Percentiles rank a stretch among this genome's conserved stretches.
Evolutionary conservation across 2,888 invertebrate genomes (phyloP).

Genomic region (Celastrina argiolus): DNA sequence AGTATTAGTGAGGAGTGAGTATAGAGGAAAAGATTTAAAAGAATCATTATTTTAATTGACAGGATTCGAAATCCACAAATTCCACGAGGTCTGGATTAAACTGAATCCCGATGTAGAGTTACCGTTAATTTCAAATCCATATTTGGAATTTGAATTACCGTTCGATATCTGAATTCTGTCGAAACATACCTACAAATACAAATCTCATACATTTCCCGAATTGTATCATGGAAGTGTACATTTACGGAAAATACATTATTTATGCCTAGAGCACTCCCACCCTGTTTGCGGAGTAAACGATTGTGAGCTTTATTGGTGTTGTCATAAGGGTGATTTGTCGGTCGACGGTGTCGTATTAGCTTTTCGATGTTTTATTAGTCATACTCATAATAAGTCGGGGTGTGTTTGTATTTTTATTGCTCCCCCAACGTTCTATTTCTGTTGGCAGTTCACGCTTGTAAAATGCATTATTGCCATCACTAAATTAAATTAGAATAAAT

Average conservation of each 20-base stretch:
- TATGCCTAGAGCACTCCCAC: slow-evolving; percentile 13
- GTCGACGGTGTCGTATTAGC: slow-evolving; percentile 34
- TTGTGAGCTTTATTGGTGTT: slow-evolving; percentile 34
- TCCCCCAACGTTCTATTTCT: slow-evolving; percentile 34
- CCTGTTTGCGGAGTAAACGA: slow-evolving; percentile 16
- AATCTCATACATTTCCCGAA: slow-evolving; percentile 13
- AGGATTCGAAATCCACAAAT: background rate
- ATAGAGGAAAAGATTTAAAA: no score
- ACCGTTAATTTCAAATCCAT: background rate
- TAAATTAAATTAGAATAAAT: slow-evolving; percentile 12
- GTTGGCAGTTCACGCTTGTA: slow-evolving; percentile 22
- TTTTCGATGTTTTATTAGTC: slow-evolving; percentile 44
- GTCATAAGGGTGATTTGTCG: slow-evolving; percentile 32
- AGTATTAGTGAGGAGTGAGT: no score
- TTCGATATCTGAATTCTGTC: slow-evolving; percentile 14
- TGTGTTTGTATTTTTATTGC: slow-evolving; percentile 39
- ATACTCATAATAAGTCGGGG: slow-evolving; percentile 41
- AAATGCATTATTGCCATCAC: slow-evolving; percentile 12
- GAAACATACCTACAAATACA: background rate
- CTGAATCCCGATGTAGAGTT: background rate
- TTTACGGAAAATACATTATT: slow-evolving; percentile 21
- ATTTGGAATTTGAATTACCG: background rate
- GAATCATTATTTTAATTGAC: no score
- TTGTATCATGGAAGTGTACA: slow-evolving; percentile 22
- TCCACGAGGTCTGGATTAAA: background rate